These are phyloP conservation scores for Polyommatus iphigenia DNA, from an alignment of 2,888 invertebrate species.

Conservation along the genomic window DNA sequence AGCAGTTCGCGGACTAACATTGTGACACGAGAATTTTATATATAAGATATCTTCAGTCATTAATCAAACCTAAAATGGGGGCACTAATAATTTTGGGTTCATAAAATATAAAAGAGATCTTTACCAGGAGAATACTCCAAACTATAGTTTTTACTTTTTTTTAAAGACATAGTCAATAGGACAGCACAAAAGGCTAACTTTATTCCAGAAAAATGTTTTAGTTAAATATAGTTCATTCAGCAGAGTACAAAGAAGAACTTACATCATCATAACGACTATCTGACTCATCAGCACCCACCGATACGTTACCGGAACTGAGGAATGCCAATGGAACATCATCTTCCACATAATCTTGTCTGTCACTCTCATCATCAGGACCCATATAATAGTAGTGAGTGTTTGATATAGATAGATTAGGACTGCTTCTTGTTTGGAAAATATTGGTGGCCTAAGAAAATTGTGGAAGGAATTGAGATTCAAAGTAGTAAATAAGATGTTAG, in stretches of 20 bases:
- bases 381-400: constrained; percentile 31
- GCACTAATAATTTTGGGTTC: not conserved
- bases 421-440: not conserved
- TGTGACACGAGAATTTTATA: no score
- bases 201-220: no score
- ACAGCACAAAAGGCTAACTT: no score
- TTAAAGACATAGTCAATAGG: no score
- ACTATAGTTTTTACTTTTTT: not conserved
- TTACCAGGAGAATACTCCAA: not conserved
- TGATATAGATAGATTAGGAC: not conserved
- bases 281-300: constrained; percentile 31
- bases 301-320: constrained; percentile 37
- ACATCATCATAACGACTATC: constrained; percentile 38
- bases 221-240: no score
- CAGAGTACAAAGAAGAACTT: not conserved
- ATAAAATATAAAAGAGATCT: not conserved
- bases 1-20: no score
- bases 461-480: not conserved
- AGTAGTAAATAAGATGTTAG: no score
- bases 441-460: constrained; percentile 28
- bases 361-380: constrained; percentile 27
- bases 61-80: no score
- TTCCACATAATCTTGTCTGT: constrained; percentile 39
- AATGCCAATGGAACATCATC: constrained; percentile 45
- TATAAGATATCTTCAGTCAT: no score